Conservation (phyloP, 2,888 invertebrate species). For the Drosophila hamatofila region DNA sequence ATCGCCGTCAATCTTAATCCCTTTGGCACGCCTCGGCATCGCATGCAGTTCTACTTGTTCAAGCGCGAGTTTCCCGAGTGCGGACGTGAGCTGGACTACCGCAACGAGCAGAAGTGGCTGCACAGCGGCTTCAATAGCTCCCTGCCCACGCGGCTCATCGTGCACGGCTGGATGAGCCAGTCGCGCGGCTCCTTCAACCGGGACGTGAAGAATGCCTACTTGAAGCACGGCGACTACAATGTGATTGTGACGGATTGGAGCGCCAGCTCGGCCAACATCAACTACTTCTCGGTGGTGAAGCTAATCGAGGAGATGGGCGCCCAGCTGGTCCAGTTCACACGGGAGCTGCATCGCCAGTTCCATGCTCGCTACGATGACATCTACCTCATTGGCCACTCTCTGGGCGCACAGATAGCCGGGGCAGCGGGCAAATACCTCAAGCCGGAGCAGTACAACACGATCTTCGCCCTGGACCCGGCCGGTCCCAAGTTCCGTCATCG, state of each 20-base stretch:
- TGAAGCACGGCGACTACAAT: slow-evolving; percentile 74
- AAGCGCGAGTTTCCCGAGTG: slow-evolving; percentile 72
- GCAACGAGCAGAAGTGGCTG: slow-evolving; percentile 51
- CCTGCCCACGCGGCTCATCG: slow-evolving; percentile 78
- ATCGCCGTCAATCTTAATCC: slow-evolving; percentile 77
- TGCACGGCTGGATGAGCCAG: slow-evolving; percentile 84
- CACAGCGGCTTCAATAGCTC: slow-evolving; percentile 73
- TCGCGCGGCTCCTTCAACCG: slow-evolving; percentile 79
- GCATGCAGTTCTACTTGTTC: slow-evolving; percentile 80
- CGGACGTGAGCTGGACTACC: slow-evolving; percentile 65
- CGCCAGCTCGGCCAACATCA: slow-evolving; percentile 74
- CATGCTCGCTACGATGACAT: slow-evolving; percentile 66
- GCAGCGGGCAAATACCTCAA: slow-evolving; percentile 78
- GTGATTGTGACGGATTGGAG: slow-evolving; percentile 83
- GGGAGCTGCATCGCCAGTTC: slow-evolving; percentile 63
- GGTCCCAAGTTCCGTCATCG: slow-evolving; percentile 78
- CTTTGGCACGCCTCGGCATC: slow-evolving; percentile 54
- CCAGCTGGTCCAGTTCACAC: slow-evolving; percentile 75
- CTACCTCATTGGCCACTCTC: slow-evolving; percentile 84
- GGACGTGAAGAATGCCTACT: slow-evolving; percentile 78
- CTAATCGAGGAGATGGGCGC: slow-evolving; percentile 76
- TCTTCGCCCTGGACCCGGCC: slow-evolving; percentile 85
- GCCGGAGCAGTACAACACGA: slow-evolving; percentile 76
- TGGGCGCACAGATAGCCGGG: slow-evolving; percentile 84
- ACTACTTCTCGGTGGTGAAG: slow-evolving; percentile 78